Conservation (phyloP, 2,113 vertebrate species). For the Halichoerus grypus region DNA sequence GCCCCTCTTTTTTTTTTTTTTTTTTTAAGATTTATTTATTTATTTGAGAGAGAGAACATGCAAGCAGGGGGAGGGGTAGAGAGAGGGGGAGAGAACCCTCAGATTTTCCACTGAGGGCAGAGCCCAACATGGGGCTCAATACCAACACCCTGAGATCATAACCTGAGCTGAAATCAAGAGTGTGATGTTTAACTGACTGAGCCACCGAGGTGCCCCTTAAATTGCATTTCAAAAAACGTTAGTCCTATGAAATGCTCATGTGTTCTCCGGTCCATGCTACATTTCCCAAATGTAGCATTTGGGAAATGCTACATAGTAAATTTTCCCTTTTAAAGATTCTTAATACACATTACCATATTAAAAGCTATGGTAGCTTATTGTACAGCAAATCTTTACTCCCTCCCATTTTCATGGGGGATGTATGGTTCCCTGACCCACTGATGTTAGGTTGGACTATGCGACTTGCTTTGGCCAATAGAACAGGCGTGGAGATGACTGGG, state of each 20-base stretch:
- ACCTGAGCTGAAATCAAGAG: too few relatives aligned
- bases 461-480: background rate
- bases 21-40: too few relatives aligned
- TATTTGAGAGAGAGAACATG: too few relatives aligned
- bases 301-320: background rate
- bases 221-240: background rate
- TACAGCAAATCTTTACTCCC: background rate
- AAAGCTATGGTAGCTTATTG: background rate
- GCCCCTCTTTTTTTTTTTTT: too few relatives aligned
- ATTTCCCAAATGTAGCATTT: background rate
- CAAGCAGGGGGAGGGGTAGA: too few relatives aligned
- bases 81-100: too few relatives aligned
- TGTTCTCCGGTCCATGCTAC: background rate
- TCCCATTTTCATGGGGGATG: background rate
- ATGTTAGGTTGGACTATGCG: background rate
- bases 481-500: too few relatives aligned
- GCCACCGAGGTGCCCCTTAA: background rate
- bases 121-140: too few relatives aligned
- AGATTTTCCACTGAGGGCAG: too few relatives aligned
- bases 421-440: background rate
- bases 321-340: background rate
- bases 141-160: too few relatives aligned
- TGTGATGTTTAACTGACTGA: too few relatives aligned
- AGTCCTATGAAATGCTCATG: background rate
- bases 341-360: background rate